These are phyloP conservation scores for Lepilemur ruficaudatus DNA, from an alignment of 2,797 vertebrate species.

Conservation along the genomic window DNA sequence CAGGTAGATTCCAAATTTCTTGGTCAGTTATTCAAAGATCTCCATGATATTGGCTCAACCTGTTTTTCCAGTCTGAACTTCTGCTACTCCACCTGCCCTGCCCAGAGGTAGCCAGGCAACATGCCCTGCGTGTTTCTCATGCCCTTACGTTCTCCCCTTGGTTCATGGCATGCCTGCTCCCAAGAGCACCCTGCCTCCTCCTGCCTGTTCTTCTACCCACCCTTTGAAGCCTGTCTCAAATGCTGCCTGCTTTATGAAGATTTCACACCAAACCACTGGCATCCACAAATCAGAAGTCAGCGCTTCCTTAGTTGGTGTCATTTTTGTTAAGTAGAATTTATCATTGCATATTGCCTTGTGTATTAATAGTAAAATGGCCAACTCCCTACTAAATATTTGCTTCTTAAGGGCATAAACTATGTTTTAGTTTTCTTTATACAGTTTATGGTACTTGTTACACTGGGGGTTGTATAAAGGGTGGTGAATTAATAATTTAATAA, in stretches of 20 bases:
- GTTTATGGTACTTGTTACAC: background rate
- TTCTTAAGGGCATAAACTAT: background rate
- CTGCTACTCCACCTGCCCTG: background rate
- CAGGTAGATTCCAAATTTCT: background rate
- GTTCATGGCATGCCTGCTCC: background rate
- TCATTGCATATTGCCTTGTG: background rate
- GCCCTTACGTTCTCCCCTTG: background rate
- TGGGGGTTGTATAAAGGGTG: background rate
- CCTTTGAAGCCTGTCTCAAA: background rate
- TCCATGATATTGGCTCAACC: background rate
- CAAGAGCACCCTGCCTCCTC: background rate
- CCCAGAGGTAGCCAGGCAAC: fast-evolving
- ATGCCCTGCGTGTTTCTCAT: background rate
- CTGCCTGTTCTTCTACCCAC: background rate
- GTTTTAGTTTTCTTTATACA: background rate
- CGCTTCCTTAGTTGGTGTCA: background rate
- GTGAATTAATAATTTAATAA: background rate
- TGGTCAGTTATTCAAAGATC: background rate
- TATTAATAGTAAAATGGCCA: background rate
- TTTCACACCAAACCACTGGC: background rate
- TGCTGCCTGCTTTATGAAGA: background rate
- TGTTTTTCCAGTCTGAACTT: background rate
- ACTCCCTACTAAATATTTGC: background rate
- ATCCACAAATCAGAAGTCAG: background rate
- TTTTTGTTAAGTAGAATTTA: background rate